Base-by-base conservation (phyloP, 2,888 invertebrate genomes). In the Dynastes maya region DNA sequence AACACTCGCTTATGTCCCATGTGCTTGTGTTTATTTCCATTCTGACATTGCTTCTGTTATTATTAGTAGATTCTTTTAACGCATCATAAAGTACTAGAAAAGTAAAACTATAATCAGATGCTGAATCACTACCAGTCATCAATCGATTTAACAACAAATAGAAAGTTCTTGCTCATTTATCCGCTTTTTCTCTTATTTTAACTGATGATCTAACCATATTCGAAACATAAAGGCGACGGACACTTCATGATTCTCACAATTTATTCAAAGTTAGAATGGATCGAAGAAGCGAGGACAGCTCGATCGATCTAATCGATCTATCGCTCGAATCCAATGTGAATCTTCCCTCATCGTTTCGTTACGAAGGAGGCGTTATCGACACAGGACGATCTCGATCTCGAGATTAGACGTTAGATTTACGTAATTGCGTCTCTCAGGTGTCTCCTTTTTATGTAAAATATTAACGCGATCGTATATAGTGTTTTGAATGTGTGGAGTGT, bases 341-440 rank as follows among this genome's bases (percentile, higher is more conserved):
- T 74, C 72, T 74, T 74, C 72, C 72, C 40, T 45, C 72, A 45
- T 22, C 45, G 72, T 61, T 72, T 61, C 37, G 58, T 55, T 71
- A 72, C 29, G 22, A 45, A 32, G 55, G 55, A 45, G 45, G 45
- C 29, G 45, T 61, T 74, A 74, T 74, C 72, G 58, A 74, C 61
- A 13, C 27, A 29, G 45, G 40, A 74, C 72, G 61, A 74, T 74
- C 72, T 74, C 72, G 61, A 74, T 74, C 72, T 45, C 16, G 0
- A 45, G 72, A 74, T 74, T 74, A 74, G 40, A 74, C 45, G 72
- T 63, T 74, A 74, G 72, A 74, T 74, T 74, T 74, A 74, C 63
- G 63, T 74, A 74, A 74, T 74, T 74, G 72, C 72, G 45, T 74
- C 63, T 63, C 72, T 8, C 72, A 3, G 63, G 61, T 61, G 72